phyloP scores from a whole-genome alignment of 2,888 invertebrate species.

The Epinotia ramella region DNA sequence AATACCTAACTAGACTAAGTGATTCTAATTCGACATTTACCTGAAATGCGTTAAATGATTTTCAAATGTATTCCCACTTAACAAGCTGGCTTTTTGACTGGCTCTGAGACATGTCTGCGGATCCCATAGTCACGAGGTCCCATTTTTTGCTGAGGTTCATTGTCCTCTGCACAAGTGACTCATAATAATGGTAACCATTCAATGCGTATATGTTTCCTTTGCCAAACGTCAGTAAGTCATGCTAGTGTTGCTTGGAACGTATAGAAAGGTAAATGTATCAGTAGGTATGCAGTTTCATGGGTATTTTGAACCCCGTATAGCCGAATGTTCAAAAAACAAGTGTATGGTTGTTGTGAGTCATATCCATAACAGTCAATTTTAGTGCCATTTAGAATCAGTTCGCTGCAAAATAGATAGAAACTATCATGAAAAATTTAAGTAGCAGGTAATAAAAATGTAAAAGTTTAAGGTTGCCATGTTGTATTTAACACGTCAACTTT shows the following conservation, averaged over 20 bases:
- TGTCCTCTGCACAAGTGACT: constrained; percentile 35
- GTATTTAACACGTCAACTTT: too few relatives aligned
- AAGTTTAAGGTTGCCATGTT: too few relatives aligned
- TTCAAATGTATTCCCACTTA: constrained; percentile 30
- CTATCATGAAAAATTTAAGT: background rate
- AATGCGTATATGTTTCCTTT: constrained; percentile 19
- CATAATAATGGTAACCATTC: constrained; percentile 31
- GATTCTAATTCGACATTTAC: constrained; percentile 29
- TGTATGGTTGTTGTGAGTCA: background rate
- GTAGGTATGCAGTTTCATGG: background rate
- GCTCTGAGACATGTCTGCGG: constrained; percentile 14
- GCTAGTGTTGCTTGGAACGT: background rate
- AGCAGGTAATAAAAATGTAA: too few relatives aligned
- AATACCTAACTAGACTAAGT: constrained; percentile 33
- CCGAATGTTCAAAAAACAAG: background rate
- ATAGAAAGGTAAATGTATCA: background rate
- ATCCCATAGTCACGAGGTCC: constrained; percentile 43
- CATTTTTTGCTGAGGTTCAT: constrained; percentile 43
- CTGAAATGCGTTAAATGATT: constrained; percentile 13
- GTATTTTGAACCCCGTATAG: background rate
- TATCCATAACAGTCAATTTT: background rate
- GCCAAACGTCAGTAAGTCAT: constrained; percentile 20
- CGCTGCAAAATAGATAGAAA: background rate
- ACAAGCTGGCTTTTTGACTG: constrained; percentile 23
- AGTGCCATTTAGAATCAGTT: background rate